phyloP scores from a whole-genome alignment of 30 jellyfish, hydroid and myxozoan genomes.

The Pelagia noctiluca region DNA sequence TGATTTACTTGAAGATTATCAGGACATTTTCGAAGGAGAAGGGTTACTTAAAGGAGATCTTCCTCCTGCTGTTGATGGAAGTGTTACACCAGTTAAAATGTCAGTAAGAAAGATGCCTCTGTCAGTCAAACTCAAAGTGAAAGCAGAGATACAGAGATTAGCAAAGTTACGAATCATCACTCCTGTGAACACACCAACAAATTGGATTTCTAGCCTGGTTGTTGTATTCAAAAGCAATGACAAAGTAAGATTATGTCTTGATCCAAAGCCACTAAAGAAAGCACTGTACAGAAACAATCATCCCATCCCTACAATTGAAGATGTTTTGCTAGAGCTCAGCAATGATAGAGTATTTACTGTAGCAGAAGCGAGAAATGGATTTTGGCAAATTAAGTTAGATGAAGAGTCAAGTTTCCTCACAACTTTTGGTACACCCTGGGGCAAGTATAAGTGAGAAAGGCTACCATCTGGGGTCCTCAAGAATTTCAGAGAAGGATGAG shows the following conservation, averaged over 20 bases:
- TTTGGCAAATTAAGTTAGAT: background rate
- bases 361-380: conserved; percentile 15
- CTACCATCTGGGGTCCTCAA: conserved; percentile 22
- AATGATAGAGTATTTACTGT: background rate
- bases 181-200: too few relatives aligned
- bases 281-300: background rate
- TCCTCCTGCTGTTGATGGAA: conserved; percentile 14
- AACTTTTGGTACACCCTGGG: conserved; percentile 28
- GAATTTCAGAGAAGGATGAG: conserved; percentile 10
- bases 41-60: too few relatives aligned
- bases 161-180: too few relatives aligned
- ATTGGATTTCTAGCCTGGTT: background rate
- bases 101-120: conserved; percentile 34
- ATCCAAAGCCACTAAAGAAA: conserved; percentile 8
- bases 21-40: too few relatives aligned
- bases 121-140: conserved; percentile 20
- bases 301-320: background rate
- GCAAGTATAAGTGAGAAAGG: background rate
- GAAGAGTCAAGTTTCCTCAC: conserved; percentile 2
- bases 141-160: too few relatives aligned
- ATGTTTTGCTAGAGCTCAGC: background rate
- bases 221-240: background rate
- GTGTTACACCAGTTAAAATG: conserved; percentile 30
- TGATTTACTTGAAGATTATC: too few relatives aligned
- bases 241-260: background rate